Conservation (phyloP, 2,888 invertebrate species). For the Pterobdella sp. region DNA sequence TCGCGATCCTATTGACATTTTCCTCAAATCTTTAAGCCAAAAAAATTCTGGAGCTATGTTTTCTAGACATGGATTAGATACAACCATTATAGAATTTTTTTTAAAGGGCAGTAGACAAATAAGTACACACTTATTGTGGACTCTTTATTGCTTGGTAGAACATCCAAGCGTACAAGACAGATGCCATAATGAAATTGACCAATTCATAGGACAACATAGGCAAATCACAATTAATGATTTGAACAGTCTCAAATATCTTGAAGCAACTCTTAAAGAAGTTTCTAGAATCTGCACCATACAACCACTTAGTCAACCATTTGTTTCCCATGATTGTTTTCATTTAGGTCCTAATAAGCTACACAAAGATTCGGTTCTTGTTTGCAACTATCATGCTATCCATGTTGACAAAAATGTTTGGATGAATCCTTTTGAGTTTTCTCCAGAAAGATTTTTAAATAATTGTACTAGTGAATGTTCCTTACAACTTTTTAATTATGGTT, state of each 20-base stretch:
- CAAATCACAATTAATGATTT: slow-evolving; percentile 9
- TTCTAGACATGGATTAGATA: slow-evolving; percentile 6
- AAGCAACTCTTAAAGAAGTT: slow-evolving; percentile 17
- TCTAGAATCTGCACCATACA: slow-evolving; percentile 13
- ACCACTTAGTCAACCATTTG: slow-evolving; percentile 20
- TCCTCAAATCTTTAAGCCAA: not conserved
- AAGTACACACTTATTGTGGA: slow-evolving; percentile 16
- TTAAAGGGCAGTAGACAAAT: slow-evolving; percentile 7
- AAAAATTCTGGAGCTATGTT: not conserved
- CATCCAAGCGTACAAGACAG: slow-evolving; percentile 17
- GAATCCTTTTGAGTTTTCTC: slow-evolving; percentile 5
- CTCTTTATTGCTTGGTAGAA: slow-evolving; percentile 14
- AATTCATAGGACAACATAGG: slow-evolving; percentile 12
- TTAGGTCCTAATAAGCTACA: slow-evolving; percentile 9
- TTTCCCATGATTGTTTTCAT: not conserved
- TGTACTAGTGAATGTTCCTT: not conserved
- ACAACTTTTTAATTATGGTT: slow-evolving; percentile 12
- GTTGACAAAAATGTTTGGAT: slow-evolving; percentile 5
- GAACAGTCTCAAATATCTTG: slow-evolving; percentile 4
- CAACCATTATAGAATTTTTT: slow-evolving; percentile 18
- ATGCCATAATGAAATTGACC: slow-evolving; percentile 25
- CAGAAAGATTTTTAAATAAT: slow-evolving; percentile 12
- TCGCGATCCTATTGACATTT: slow-evolving; percentile 18
- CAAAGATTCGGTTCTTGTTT: slow-evolving; percentile 2
- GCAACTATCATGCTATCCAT: slow-evolving; percentile 19